Conservation (phyloP, 2,797 vertebrate species). For the Neostethus bicornis region DNA sequence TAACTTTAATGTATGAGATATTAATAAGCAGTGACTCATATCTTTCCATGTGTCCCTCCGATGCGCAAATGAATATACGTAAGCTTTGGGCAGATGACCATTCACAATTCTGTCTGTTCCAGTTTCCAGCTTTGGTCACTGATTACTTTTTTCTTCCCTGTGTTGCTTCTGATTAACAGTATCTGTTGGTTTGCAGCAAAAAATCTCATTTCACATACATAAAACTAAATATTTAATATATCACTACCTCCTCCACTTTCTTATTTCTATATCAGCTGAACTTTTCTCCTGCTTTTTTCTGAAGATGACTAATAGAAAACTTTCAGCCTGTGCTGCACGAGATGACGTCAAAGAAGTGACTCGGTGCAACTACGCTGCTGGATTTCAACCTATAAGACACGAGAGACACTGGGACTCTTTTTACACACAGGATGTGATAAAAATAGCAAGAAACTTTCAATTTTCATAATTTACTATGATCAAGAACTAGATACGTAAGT, state of each 20-base stretch:
- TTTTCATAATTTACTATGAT: background rate
- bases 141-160: conserved; percentile 1
- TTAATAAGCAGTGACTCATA: conserved; percentile 67
- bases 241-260: background rate
- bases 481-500: background rate
- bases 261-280: conserved; percentile 1
- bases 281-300: conserved; percentile 20
- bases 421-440: too few species aligned
- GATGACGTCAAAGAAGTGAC: conserved; percentile 24
- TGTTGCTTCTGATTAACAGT: background rate
- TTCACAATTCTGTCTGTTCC: conserved; percentile 23
- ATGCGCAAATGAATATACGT: conserved; percentile 22
- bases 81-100: conserved; percentile 20
- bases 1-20: conserved; percentile 64
- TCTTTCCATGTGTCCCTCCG: conserved; percentile 19
- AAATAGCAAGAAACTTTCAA: background rate
- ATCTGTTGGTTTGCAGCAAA: conserved; percentile 3
- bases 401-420: too few species aligned
- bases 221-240: background rate
- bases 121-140: conserved; percentile 7
- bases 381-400: conserved; percentile 28
- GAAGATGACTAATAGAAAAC: conserved; percentile 24
- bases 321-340: conserved; percentile 36
- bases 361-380: conserved; percentile 21
- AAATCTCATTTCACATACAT: background rate